Conservation (phyloP, 1,140 invertebrate genomes). For the Bombus sibiricus region DNA sequence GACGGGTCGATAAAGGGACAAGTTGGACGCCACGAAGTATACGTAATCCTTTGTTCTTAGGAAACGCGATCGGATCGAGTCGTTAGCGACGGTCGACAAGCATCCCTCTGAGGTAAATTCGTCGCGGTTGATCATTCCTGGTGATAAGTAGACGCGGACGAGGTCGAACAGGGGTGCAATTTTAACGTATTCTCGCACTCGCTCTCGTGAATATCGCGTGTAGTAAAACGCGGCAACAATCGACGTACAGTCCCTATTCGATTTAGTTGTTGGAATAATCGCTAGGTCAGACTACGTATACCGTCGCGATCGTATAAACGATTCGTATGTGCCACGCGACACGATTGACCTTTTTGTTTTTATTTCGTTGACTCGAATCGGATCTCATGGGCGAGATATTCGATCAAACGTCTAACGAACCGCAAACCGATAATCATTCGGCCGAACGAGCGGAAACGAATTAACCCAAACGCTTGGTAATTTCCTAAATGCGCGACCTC, state of each 20-base stretch:
- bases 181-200: constrained; percentile 35
- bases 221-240: neutral
- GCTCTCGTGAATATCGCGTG: constrained; percentile 71
- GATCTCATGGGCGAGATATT: too few species aligned
- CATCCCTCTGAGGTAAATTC: constrained; percentile 25
- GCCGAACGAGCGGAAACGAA: neutral
- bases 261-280: constrained; percentile 51
- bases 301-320: neutral
- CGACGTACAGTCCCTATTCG: constrained; percentile 14
- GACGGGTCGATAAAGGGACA: constrained; percentile 31
- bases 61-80: constrained; percentile 28
- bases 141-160: constrained; percentile 22
- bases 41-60: constrained; percentile 45
- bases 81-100: too few species aligned
- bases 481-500: constrained; percentile 22
- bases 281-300: neutral
- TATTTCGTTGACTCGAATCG: neutral
- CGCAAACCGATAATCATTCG: neutral
- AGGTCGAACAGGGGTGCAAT: neutral
- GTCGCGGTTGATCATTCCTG: constrained; percentile 8
- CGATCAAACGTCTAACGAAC: neutral
- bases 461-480: neutral
- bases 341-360: neutral
- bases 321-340: neutral
- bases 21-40: neutral